Percentiles rank a stretch among this genome's conserved stretches.
phyloP scores from a whole-genome alignment of 2,113 vertebrate species.

The Nothoprocta pentlandii region DNA sequence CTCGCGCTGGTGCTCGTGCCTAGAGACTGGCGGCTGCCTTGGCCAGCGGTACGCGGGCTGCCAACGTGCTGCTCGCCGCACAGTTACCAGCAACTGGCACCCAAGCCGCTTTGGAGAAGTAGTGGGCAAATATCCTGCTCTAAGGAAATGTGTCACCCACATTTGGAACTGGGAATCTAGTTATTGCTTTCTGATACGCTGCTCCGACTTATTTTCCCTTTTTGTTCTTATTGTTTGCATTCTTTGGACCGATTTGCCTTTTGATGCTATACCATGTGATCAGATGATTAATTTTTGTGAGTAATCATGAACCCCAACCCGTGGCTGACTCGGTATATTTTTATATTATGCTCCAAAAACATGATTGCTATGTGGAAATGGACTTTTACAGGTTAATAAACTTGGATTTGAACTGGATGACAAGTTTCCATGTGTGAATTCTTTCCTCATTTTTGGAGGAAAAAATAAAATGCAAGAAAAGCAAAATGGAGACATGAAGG shows the following conservation, averaged over 20 bases:
- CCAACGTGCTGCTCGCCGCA: not conserved
- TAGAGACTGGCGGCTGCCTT: not conserved
- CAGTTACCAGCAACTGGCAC: not conserved
- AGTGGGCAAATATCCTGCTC: constrained; percentile 38
- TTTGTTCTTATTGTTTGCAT: constrained; percentile 60
- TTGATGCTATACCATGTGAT: constrained; percentile 65
- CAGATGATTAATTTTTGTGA: constrained; percentile 74
- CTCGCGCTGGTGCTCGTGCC: not conserved
- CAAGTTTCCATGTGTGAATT: constrained; percentile 34
- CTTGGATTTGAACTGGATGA: constrained; percentile 62
- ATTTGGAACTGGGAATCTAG: constrained; percentile 52
- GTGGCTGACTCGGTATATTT: constrained; percentile 45
- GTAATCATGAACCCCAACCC: constrained; percentile 55
- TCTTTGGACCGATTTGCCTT: constrained; percentile 71
- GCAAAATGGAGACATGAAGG: not conserved
- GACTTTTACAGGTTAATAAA: constrained; percentile 71
- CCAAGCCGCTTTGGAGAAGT: not conserved
- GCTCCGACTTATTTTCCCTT: constrained; percentile 69
- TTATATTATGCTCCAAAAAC: constrained; percentile 49
- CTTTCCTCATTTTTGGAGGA: constrained; percentile 22
- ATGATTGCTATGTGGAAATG: constrained; percentile 65
- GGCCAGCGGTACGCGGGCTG: not conserved
- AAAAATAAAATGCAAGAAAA: not conserved
- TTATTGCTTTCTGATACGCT: constrained; percentile 52
- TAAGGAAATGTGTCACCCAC: constrained; percentile 48